phyloP scores from a whole-genome alignment of 1,140 invertebrate genomes.

The Idris sp. region DNA sequence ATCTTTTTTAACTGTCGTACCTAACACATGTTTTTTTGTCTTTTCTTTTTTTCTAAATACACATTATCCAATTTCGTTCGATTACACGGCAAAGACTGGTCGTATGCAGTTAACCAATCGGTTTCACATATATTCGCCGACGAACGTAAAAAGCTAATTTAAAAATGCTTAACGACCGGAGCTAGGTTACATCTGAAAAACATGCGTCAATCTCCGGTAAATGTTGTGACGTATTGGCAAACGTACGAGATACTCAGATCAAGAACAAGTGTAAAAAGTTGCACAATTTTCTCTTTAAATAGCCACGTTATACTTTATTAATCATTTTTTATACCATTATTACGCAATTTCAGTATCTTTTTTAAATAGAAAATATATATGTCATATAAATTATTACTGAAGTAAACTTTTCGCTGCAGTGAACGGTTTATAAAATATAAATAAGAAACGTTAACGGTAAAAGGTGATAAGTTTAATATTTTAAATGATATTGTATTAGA shows the following conservation, averaged over 20 bases:
- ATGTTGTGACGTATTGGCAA: conserved; percentile 52
- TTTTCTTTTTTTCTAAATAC: conserved; percentile 69
- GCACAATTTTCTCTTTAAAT: conserved; percentile 49
- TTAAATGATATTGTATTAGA: conserved; percentile 32
- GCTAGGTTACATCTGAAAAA: conserved; percentile 52
- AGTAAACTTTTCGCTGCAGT: too few relatives aligned
- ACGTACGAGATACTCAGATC: conserved; percentile 40
- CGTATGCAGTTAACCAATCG: conserved; percentile 62
- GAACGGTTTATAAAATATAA: too few relatives aligned
- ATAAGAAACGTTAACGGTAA: not conserved
- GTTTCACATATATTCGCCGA: conserved; percentile 52
- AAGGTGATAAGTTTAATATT: conserved; percentile 1
- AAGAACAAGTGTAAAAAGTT: conserved; percentile 47
- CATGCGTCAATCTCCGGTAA: conserved; percentile 58
- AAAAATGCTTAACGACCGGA: conserved; percentile 69
- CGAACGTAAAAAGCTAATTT: conserved; percentile 71
- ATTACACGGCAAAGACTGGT: conserved; percentile 67
- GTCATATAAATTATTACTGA: too few relatives aligned
- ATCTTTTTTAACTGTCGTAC: conserved; percentile 40
- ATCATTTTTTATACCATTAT: conserved; percentile 17
- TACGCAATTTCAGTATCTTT: too few relatives aligned
- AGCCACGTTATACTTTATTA: conserved; percentile 28
- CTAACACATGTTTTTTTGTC: too few relatives aligned
- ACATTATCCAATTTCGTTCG: conserved; percentile 72
- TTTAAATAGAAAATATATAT: too few relatives aligned